Evolutionary conservation across 2,888 invertebrate genomes (phyloP).

Genomic region (Dicycla oo): DNA sequence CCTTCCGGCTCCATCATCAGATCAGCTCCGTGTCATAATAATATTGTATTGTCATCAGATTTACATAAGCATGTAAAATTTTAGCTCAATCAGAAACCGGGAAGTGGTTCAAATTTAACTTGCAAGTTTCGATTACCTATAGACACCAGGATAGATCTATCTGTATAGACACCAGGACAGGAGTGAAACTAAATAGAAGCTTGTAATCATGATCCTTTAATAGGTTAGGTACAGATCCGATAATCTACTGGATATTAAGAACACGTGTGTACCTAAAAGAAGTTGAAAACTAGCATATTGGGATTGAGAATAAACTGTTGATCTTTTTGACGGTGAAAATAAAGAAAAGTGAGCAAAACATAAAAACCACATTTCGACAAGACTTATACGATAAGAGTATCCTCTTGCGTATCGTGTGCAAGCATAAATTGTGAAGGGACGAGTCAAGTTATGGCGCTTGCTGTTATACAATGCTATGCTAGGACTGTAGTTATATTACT

Average conservation of each 20-base stretch:
- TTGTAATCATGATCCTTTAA: background rate
- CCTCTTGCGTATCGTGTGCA: constrained; percentile 68
- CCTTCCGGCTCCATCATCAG: too few species aligned
- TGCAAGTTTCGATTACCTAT: too few species aligned
- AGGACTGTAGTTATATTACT: constrained; percentile 57
- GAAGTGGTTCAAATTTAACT: too few species aligned
- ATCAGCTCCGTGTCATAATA: too few species aligned
- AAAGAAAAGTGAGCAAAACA: constrained; percentile 41
- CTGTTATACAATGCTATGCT: constrained; percentile 36
- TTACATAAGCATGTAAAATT: too few species aligned
- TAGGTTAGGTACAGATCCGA: background rate
- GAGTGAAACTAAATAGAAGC: too few species aligned
- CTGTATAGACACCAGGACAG: too few species aligned
- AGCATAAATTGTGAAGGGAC: constrained; percentile 69
- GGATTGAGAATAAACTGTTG: background rate
- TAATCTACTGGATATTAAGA: background rate
- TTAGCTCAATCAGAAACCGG: too few species aligned
- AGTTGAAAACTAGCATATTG: background rate
- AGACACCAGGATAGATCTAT: too few species aligned
- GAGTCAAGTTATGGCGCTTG: constrained; percentile 55
- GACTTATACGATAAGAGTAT: constrained; percentile 64
- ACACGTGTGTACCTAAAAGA: background rate
- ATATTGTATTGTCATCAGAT: too few species aligned
- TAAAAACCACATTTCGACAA: constrained; percentile 52
- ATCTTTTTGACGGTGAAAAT: constrained; percentile 19